Evolutionary conservation across 2,797 vertebrate species (phyloP).

Genomic region (Petrocephalus schoutedeni): DNA sequence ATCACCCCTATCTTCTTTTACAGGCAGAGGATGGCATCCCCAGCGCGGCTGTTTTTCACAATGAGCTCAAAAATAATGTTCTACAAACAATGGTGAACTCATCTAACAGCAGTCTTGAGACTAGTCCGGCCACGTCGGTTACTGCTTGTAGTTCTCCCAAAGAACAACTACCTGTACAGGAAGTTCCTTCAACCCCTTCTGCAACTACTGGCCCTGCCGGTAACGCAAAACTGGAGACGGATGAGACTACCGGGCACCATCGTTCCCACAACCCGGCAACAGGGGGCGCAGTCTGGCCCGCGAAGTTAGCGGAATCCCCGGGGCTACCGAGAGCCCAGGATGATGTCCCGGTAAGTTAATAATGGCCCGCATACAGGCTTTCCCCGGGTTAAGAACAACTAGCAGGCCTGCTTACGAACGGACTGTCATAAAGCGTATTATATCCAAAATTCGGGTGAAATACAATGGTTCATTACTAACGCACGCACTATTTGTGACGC

Average conservation of each 20-base stretch:
- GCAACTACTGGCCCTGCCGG: conserved; percentile 49
- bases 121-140: neutral
- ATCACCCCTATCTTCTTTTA: neutral
- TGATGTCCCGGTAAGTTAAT: conserved; percentile 60
- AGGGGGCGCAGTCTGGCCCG: neutral
- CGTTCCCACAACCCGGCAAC: conserved; percentile 32
- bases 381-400: too few relatives aligned
- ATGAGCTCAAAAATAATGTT: conserved; percentile 54
- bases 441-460: too few relatives aligned
- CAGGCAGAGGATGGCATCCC: conserved; percentile 39
- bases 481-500: too few relatives aligned
- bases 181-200: conserved; percentile 55
- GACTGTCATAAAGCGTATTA: too few relatives aligned
- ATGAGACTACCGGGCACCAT: conserved; percentile 63
- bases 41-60: conserved; percentile 64
- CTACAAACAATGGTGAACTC: accelerated
- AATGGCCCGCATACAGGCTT: neutral
- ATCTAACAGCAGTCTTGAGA: neutral
- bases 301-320: conserved; percentile 60
- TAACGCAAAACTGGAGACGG: conserved; percentile 70
- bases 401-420: too few relatives aligned
- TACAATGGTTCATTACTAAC: too few relatives aligned
- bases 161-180: neutral
- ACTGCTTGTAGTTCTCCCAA: neutral
- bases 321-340: conserved; percentile 11